phyloP scores from a whole-genome alignment of 2,888 invertebrate genomes.

The Byasa hedistus region DNA sequence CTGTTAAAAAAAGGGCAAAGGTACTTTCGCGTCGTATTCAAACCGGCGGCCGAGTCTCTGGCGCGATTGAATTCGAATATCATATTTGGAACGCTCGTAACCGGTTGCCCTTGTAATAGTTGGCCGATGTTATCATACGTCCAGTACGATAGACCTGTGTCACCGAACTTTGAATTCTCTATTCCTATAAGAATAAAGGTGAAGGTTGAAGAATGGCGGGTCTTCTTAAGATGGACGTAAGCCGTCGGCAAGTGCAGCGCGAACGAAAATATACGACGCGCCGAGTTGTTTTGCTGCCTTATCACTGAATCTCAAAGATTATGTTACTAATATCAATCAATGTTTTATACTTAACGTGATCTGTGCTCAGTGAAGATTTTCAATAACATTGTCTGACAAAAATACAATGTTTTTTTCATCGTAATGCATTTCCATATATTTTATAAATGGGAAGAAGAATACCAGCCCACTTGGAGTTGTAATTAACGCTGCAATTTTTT shows the following conservation, averaged over 20 bases:
- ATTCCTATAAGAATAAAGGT: conserved; percentile 39
- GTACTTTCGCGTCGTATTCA: conserved; percentile 20
- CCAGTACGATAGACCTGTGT: conserved; percentile 55
- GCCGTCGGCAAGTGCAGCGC: conserved; percentile 77
- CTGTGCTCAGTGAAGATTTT: conserved; percentile 7
- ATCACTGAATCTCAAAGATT: conserved; percentile 67
- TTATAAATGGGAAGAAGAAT: no score
- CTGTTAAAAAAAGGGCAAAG: background rate
- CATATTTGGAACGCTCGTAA: conserved; percentile 74
- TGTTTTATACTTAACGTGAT: conserved; percentile 24
- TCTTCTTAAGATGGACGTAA: conserved; percentile 57
- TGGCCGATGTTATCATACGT: conserved; percentile 75
- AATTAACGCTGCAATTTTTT: no score
- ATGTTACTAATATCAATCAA: conserved; percentile 19
- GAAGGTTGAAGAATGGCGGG: conserved; percentile 50
- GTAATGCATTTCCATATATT: no score
- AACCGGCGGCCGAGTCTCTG: conserved; percentile 43
- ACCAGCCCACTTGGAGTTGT: no score
- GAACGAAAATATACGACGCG: conserved; percentile 79
- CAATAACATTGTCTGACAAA: conserved; percentile 5
- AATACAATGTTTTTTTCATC: background rate
- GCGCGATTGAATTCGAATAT: conserved; percentile 74
- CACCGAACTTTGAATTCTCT: conserved; percentile 46
- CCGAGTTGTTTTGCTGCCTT: conserved; percentile 79
- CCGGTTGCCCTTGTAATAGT: conserved; percentile 80